phyloP scores from a whole-genome alignment of 2,888 invertebrate species.

The Neoascia interrupta region DNA sequence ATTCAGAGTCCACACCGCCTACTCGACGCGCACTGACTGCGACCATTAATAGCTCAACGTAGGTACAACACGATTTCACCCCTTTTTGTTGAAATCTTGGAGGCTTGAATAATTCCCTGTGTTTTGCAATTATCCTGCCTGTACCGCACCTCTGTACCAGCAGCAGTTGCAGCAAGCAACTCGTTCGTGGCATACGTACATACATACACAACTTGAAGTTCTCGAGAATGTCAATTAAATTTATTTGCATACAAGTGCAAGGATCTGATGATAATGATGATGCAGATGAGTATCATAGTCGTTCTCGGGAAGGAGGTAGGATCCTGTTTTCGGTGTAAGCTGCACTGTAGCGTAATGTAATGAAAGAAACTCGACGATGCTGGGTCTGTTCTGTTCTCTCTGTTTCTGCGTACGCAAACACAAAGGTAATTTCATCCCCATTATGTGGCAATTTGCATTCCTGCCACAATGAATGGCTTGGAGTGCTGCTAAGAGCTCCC shows the following conservation, averaged over 20 bases:
- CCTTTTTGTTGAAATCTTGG: slow-evolving; percentile 46
- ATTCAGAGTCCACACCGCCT: slow-evolving; percentile 44
- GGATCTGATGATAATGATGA: slow-evolving; percentile 64
- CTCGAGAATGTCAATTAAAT: slow-evolving; percentile 68
- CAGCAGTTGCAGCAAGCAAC: neutral
- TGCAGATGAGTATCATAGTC: slow-evolving; percentile 54
- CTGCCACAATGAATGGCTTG: slow-evolving; percentile 43
- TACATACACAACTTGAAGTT: slow-evolving; percentile 31
- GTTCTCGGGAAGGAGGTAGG: slow-evolving; percentile 5
- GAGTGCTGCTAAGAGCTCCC: slow-evolving; percentile 9
- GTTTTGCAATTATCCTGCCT: slow-evolving; percentile 64
- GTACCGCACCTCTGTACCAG: slow-evolving; percentile 34
- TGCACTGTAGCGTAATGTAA: slow-evolving; percentile 23
- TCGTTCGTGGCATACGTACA: slow-evolving; percentile 26
- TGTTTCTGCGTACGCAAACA: slow-evolving; percentile 47
- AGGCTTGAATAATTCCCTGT: slow-evolving; percentile 64
- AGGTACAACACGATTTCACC: slow-evolving; percentile 35
- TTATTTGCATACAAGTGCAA: slow-evolving; percentile 68
- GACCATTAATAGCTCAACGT: slow-evolving; percentile 36
- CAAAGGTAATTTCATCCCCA: slow-evolving; percentile 45
- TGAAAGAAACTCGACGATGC: slow-evolving; percentile 20
- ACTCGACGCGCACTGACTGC: slow-evolving; percentile 2
- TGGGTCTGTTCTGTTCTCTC: slow-evolving; percentile 2
- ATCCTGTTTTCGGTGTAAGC: slow-evolving; percentile 50
- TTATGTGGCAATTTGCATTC: slow-evolving; percentile 61